Base-by-base conservation (phyloP, 2,113 vertebrate species). In the Crotalus horridus region DNA sequence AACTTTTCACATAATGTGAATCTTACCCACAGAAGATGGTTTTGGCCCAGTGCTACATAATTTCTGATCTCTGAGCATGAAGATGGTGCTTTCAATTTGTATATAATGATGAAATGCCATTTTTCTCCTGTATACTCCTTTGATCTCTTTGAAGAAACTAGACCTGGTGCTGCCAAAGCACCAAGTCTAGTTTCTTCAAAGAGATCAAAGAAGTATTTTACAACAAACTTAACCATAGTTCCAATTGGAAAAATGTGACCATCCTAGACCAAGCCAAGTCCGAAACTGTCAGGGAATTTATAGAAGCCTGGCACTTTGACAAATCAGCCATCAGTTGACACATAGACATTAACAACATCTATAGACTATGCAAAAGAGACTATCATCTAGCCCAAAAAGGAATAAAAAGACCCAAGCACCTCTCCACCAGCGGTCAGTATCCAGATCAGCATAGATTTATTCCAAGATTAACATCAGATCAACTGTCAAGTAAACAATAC, bases 91-190 rank as follows among this genome's bases (percentile, higher is more conserved):
- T 74, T 89, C 26, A 33, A 59, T 46, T 91, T 46, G 26, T 88
- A n/a, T 55, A 15, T 33, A 12, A 21, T 85, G 53, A 48, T 23
- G 10, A 74, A 29, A 23, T 24, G 4, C 39, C 17, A 24, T 92
- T 81, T 88, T 86, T 43, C 4, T 2, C 54, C 24, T 46, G 9
- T n/a, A 17, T 86, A 12, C 29, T 0, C 4, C n/a, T 48, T 29
- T 3, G 12, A n/a, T 48, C 69, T 23, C 0, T 46, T n/a, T 4
- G 9, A 1, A 26, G 8, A 23, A 15, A 33, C 43, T 1, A 23
- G n/a, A 39, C 0, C 24, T 87, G 15, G 43, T 2, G 6, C 0
- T 13, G 29, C 53, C 48, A 48, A 48, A 48, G 48, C 9, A 51
- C 8, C 48, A 51, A 51, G 48, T 51, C 48, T 51, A 51, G 48